Evolutionary conservation across 2,797 vertebrate species (phyloP).

Genomic region (Antrozous pallidus): DNA sequence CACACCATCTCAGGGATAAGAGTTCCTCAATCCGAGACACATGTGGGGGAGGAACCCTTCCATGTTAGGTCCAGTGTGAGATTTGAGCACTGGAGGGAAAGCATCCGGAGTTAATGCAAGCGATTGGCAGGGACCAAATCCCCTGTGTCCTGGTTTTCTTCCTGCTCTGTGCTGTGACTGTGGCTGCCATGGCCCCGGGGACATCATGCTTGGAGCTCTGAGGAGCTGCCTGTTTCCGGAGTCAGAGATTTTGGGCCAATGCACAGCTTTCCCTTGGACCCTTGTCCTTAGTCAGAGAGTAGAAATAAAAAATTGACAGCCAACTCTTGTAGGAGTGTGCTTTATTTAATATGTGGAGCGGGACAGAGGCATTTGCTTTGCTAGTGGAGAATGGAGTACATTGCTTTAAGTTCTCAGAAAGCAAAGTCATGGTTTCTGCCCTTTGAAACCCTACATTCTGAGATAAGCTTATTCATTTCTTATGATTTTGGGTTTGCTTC

Average conservation of each 20-base stretch:
- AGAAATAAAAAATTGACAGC: neutral
- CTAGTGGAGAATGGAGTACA: neutral
- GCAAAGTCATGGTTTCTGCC: neutral
- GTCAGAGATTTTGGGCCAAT: neutral
- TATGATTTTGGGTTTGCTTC: neutral
- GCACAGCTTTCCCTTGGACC: neutral
- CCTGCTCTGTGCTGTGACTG: neutral
- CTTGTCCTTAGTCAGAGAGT: neutral
- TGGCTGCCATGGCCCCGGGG: neutral
- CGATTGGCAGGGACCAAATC: neutral
- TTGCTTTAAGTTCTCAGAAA: conserved; percentile 2
- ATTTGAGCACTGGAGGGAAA: neutral
- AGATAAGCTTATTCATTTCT: neutral
- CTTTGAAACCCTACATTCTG: neutral
- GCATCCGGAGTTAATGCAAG: neutral
- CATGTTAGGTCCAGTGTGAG: neutral
- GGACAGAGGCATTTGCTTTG: neutral
- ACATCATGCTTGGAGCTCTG: fast-evolving
- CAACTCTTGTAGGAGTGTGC: neutral
- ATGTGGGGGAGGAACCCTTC: neutral
- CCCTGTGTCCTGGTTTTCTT: neutral
- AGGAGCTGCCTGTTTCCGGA: neutral
- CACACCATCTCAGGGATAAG: fast-evolving
- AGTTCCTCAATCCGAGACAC: fast-evolving
- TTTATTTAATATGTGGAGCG: neutral